phyloP scores from a whole-genome alignment of 2,888 invertebrate genomes.

The Helobdella robusta region DNA sequence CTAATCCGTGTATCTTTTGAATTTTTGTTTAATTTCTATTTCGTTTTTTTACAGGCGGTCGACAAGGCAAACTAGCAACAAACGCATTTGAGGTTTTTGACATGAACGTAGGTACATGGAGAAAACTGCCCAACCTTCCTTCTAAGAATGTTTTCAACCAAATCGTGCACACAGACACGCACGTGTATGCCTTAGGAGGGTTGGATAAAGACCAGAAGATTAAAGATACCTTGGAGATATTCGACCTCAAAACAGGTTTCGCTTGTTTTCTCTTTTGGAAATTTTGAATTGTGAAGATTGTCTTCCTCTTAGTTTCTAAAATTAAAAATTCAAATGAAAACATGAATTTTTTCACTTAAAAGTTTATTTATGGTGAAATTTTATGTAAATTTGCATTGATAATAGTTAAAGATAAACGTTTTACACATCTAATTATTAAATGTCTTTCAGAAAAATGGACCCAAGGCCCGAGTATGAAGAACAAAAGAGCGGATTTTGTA shows the following conservation, averaged over 20 bases:
- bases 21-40: too few species aligned
- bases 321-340: too few species aligned
- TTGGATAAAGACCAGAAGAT: slow-evolving; percentile 43
- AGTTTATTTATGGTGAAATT: too few species aligned
- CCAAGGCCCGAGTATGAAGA: slow-evolving; percentile 40
- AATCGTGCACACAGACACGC: slow-evolving; percentile 40
- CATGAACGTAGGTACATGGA: slow-evolving; percentile 42
- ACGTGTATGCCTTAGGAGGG: slow-evolving; percentile 46
- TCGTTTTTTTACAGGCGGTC: slow-evolving; percentile 41
- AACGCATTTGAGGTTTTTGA: slow-evolving; percentile 45
- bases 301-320: too few species aligned
- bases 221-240: slow-evolving; percentile 44
- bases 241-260: slow-evolving; percentile 41
- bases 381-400: neutral
- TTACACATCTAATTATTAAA: neutral
- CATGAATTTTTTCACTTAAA: too few species aligned
- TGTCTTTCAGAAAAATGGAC: slow-evolving; percentile 42
- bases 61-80: slow-evolving; percentile 44
- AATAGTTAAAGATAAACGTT: neutral
- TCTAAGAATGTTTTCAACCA: slow-evolving; percentile 46
- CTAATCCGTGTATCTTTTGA: too few species aligned
- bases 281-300: neutral
- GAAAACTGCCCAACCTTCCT: slow-evolving; percentile 41
- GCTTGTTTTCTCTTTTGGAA: neutral
- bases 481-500: slow-evolving; percentile 45